Evolutionary conservation across 2,113 vertebrate species (phyloP), one percentile per base, ranked within the genome.

Genomic region (Sinocyclocheilus grahami): DNA sequence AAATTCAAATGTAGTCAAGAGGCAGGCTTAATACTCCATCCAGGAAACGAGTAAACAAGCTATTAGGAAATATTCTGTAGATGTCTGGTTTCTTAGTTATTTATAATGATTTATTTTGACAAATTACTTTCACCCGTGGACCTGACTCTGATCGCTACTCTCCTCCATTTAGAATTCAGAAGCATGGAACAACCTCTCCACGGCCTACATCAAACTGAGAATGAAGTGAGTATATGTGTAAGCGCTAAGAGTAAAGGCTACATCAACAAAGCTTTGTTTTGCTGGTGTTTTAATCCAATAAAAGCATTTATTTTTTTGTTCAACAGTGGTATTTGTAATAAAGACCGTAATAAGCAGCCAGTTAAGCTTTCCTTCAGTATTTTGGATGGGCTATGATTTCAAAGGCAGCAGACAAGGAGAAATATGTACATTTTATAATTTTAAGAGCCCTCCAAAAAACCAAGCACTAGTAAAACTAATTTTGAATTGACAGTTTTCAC

Each of bases 101-200:
- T 82, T 82, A 30, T 30, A 9, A 42, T 67, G 22, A 20, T 11
- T 14, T 76, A 27, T 63, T 63, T 76, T 71, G 81, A 83, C 6
- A 71, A 71, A 33, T 71, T 24, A 16, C 65, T 72, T 83, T 27
- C n/a, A 65, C 79, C 37, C 7, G 14, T 67, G 13, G 39, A 67
- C 8, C 46, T 71, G 46, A 71, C 46, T 69, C 53, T 69, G 11
- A 48, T 82, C 3, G 1, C 27, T 30, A 5, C 37, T 46, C 72
- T 13, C 3, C 18, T 48, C 30, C 2, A 27, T 94, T 94, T 91
- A 99, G 98, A 99, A 99, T 85, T 96, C 98, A 76, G 98, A 99
- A 90, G 98, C 97, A 18, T 99, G 98, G 98, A 99, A 96, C 94
- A 99, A 99, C 93, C 96, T 99, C 85, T 98, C 98, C 24, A 96